Conservation (phyloP, 1,140 invertebrate species). For the Chrysoperla carnea region DNA sequence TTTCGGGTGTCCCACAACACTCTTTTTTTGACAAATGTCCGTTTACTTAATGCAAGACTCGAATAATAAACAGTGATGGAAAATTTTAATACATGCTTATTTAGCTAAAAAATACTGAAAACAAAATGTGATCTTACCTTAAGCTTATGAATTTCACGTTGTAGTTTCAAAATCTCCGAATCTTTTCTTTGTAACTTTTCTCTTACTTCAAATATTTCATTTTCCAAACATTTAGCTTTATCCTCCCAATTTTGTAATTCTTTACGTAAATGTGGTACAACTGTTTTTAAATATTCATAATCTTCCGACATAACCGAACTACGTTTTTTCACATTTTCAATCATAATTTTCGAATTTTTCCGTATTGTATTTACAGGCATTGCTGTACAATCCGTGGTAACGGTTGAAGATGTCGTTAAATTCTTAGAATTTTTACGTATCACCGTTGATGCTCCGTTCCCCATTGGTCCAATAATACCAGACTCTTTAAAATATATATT, state of each 20-base stretch:
- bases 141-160: slow-evolving; percentile 38
- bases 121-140: slow-evolving; percentile 23
- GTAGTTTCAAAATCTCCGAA: slow-evolving; percentile 26
- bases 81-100: too few relatives aligned
- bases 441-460: slow-evolving; percentile 15
- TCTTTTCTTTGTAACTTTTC: slow-evolving; percentile 23
- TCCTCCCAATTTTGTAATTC: slow-evolving; percentile 21
- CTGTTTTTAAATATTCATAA: slow-evolving; percentile 17
- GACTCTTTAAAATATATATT: slow-evolving; percentile 18
- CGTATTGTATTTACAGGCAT: slow-evolving; percentile 8
- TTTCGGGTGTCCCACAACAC: too few relatives aligned
- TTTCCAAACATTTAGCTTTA: slow-evolving; percentile 15
- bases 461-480: slow-evolving; percentile 19
- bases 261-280: slow-evolving; percentile 20
- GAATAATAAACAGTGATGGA: too few relatives aligned
- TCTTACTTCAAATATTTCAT: slow-evolving; percentile 17
- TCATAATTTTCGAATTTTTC: slow-evolving; percentile 12
- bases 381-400: slow-evolving; percentile 1
- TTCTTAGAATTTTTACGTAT: slow-evolving; percentile 8
- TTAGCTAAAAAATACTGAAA: too few relatives aligned
- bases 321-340: background rate
- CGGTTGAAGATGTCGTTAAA: too few relatives aligned
- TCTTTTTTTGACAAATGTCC: too few relatives aligned
- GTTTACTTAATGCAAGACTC: too few relatives aligned
- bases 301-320: slow-evolving; percentile 9